Evolutionary conservation across 2,113 vertebrate species (phyloP).

Genomic region (Bufo gargarizans): DNA sequence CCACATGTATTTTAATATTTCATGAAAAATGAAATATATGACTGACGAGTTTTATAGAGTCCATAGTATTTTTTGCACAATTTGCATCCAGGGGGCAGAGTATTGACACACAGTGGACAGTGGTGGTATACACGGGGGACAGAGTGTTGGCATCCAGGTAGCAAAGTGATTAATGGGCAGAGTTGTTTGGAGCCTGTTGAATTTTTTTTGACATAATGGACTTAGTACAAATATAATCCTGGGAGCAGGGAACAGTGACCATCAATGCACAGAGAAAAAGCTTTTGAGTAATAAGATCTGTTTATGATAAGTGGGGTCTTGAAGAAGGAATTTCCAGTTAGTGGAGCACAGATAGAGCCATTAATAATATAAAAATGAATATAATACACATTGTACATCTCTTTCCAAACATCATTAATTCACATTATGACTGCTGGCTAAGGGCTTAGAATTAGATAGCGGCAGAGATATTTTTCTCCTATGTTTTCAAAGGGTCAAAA

Average conservation of each 20-base stretch:
- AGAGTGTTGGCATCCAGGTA: too few relatives aligned
- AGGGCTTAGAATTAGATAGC: neutral
- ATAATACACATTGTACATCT: slow-evolving; percentile 28
- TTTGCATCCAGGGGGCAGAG: too few relatives aligned
- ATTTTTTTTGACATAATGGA: too few relatives aligned
- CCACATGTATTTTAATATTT: too few relatives aligned
- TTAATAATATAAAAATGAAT: slow-evolving; percentile 47
- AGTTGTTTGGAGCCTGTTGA: too few relatives aligned
- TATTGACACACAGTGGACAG: too few relatives aligned
- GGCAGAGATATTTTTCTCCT: neutral
- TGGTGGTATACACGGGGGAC: too few relatives aligned
- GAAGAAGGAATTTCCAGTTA: slow-evolving; percentile 52
- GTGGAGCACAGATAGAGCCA: slow-evolving; percentile 40
- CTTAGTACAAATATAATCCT: neutral
- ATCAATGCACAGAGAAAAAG: slow-evolving; percentile 1
- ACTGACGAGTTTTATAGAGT: too few relatives aligned
- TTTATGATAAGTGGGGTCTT: slow-evolving; percentile 55
- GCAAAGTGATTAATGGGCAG: too few relatives aligned
- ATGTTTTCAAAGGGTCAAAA: neutral
- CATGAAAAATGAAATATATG: too few relatives aligned
- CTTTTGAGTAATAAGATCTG: slow-evolving; percentile 45
- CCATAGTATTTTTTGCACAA: too few relatives aligned
- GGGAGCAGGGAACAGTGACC: slow-evolving; percentile 3
- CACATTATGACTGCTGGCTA: neutral
- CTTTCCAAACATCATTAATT: slow-evolving; percentile 29